Evolutionary conservation across 2,113 vertebrate genomes (phyloP).

Genomic region (Sebastes schlegelii): DNA sequence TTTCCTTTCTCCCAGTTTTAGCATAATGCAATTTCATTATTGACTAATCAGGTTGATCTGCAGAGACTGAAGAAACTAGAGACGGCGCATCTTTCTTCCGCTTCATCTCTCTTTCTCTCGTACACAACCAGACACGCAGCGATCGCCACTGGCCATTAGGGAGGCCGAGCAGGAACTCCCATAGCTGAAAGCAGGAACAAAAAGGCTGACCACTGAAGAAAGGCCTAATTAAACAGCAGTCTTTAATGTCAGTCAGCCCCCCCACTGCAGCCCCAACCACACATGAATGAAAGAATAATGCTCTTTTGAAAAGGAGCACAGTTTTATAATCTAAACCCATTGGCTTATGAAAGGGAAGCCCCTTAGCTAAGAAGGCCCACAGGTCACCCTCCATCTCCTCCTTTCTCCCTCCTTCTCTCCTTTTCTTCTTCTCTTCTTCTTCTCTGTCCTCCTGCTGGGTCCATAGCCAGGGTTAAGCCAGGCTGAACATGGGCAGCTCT

Average conservation of each 20-base stretch:
- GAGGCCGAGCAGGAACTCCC: conserved; percentile 32
- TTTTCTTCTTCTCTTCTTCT: conserved; percentile 5
- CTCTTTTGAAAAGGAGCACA: conserved; percentile 65
- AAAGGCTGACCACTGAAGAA: conserved; percentile 66
- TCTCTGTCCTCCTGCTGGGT: conserved; percentile 54
- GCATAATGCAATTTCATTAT: too few species aligned
- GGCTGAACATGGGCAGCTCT: conserved; percentile 62
- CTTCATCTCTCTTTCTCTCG: not conserved
- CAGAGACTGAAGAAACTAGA: too few species aligned
- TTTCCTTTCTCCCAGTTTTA: not conserved
- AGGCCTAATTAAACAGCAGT: conserved; percentile 73
- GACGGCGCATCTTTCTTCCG: not conserved
- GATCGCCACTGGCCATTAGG: conserved; percentile 10
- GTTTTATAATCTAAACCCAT: conserved; percentile 73
- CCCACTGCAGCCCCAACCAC: conserved; percentile 52
- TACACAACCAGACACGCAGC: conserved; percentile 19
- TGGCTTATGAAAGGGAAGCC: conserved; percentile 63
- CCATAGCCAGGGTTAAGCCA: conserved; percentile 74
- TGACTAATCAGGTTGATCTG: too few species aligned
- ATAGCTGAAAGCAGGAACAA: conserved; percentile 59
- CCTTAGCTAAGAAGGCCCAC: conserved; percentile 48
- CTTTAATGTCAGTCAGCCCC: conserved; percentile 65
- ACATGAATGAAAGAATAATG: conserved; percentile 75
- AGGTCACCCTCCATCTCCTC: conserved; percentile 72
- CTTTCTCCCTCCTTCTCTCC: conserved; percentile 30